Conservation (phyloP, 1,140 invertebrate species). For the Zophobas atratus region DNA sequence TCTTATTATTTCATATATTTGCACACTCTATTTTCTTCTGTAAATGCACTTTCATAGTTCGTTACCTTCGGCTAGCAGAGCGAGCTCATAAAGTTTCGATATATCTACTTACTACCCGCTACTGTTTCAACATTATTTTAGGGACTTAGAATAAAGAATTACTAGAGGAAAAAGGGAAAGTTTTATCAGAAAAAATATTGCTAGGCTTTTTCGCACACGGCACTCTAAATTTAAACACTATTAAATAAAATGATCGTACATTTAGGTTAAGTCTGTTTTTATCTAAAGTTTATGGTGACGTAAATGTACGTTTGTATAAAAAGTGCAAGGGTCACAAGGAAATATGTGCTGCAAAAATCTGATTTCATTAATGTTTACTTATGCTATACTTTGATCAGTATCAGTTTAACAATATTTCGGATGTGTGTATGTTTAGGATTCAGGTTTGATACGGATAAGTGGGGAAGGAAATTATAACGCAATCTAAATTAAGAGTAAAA, state of each 20-base stretch:
- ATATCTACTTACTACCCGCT: neutral
- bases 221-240: too few relatives aligned
- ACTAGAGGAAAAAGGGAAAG: neutral
- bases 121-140: constrained; percentile 12
- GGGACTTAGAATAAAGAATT: constrained; percentile 4
- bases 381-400: too few relatives aligned
- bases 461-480: constrained; percentile 1
- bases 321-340: too few relatives aligned
- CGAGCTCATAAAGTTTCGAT: constrained; percentile 9
- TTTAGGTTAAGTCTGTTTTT: too few relatives aligned
- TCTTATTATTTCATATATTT: constrained; percentile 38
- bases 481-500: constrained; percentile 36
- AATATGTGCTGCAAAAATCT: too few relatives aligned
- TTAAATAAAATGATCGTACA: too few relatives aligned
- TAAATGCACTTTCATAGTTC: constrained; percentile 20
- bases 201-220: neutral
- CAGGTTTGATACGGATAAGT: neutral
- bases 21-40: neutral
- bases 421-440: neutral
- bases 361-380: too few relatives aligned
- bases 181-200: constrained; percentile 12
- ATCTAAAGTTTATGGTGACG: too few relatives aligned
- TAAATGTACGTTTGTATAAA: too few relatives aligned
- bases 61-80: constrained; percentile 4
- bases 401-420: too few relatives aligned